A percentile compares a stretch with the other conserved stretches of the same genome.
These are phyloP conservation scores for Nephrotoma guestfalica DNA, from an alignment of 2,888 invertebrate genomes.

Conservation along the genomic window DNA sequence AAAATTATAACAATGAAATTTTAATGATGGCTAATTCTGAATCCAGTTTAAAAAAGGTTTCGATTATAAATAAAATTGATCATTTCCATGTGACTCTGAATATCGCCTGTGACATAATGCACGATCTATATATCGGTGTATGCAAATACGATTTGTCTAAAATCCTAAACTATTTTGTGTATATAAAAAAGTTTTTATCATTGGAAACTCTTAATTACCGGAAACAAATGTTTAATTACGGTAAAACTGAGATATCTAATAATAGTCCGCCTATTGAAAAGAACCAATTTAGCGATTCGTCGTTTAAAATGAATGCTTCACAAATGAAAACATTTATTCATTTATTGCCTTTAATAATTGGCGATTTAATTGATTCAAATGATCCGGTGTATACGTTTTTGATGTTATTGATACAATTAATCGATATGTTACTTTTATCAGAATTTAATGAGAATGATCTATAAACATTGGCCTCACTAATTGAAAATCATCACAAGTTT, in stretches of 20 bases:
- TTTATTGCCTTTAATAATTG: constrained; percentile 9
- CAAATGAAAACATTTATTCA: constrained; percentile 10
- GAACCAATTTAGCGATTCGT: not conserved
- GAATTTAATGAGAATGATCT: constrained; percentile 6
- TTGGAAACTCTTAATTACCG: not conserved
- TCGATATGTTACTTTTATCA: constrained; percentile 8
- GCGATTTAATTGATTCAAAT: constrained; percentile 8
- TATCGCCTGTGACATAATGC: not conserved
- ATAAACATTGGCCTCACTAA: constrained; percentile 6
- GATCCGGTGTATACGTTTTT: not conserved
- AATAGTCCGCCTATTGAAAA: not conserved
- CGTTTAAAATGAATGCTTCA: constrained; percentile 10
- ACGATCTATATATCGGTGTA: not conserved
- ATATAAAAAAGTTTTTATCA: not conserved
- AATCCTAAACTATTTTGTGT: not conserved
- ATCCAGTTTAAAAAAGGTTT: not conserved
- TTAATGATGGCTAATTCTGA: not conserved
- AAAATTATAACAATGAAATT: not conserved
- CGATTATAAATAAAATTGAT: not conserved
- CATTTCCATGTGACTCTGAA: constrained; percentile 3
- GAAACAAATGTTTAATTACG: constrained; percentile 2
- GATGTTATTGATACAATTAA: no score
- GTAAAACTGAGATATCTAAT: not conserved
- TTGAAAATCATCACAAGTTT: constrained; percentile 7
- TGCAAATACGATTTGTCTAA: not conserved